Evolutionary conservation across 1,140 invertebrate species (phyloP).

Genomic region (Gonioctena quinquepunctata): DNA sequence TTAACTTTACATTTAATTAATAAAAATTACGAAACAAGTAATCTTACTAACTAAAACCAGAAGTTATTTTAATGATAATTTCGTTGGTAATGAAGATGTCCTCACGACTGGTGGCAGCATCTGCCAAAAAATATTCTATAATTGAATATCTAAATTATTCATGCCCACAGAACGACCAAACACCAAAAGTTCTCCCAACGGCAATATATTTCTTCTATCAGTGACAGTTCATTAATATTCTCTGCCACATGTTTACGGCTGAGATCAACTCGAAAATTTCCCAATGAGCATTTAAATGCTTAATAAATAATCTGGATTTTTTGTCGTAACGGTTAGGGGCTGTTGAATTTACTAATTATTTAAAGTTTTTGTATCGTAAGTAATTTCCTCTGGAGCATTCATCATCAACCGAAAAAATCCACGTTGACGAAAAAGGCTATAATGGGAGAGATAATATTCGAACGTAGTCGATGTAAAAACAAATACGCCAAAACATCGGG

Average conservation of each 20-base stretch:
- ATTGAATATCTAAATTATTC: background rate
- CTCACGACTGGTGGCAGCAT: background rate
- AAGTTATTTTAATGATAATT: too few species aligned
- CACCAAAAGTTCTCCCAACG: background rate
- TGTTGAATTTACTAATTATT: background rate
- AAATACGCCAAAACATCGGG: background rate
- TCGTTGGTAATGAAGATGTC: background rate
- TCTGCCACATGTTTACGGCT: background rate
- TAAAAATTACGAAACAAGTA: too few species aligned
- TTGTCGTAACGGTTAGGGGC: background rate
- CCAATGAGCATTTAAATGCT: background rate
- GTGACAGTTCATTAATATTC: background rate
- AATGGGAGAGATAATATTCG: conserved; percentile 3
- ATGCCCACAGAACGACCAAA: background rate
- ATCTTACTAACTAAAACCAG: too few species aligned
- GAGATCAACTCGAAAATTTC: background rate
- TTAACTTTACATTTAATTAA: too few species aligned
- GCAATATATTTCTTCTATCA: background rate
- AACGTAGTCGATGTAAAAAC: conserved; percentile 2
- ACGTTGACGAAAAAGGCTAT: background rate
- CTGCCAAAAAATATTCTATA: background rate
- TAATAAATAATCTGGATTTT: background rate
- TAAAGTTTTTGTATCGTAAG: background rate
- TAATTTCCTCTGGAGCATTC: background rate
- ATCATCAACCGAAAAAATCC: background rate